Percentiles rank a stretch among this genome's conserved stretches.
Evolutionary conservation across 2,113 vertebrate species (phyloP).

Genomic region (Tetrao urogallus): DNA sequence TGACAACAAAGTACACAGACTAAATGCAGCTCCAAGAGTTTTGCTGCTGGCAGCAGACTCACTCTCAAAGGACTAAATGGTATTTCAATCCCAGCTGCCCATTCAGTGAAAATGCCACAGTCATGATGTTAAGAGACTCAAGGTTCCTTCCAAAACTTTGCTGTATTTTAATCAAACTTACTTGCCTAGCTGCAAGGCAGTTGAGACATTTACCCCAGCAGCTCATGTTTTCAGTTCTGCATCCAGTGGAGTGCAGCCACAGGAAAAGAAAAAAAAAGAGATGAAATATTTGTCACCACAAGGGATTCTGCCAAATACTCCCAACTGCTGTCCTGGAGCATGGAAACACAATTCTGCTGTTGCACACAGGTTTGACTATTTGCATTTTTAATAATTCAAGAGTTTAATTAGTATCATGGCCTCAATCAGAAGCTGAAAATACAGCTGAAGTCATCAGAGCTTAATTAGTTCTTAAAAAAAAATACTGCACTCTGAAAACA

Average conservation of each 20-base stretch:
- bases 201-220: neutral
- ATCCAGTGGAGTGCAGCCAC: neutral
- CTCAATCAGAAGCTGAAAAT: constrained; percentile 77
- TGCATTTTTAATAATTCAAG: constrained; percentile 79
- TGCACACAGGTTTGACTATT: constrained; percentile 67
- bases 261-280: neutral
- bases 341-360: constrained; percentile 31
- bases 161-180: constrained; percentile 27
- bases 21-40: neutral
- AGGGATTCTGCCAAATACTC: constrained; percentile 11
- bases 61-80: neutral
- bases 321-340: constrained; percentile 5
- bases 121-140: neutral
- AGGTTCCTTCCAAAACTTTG: neutral
- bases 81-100: constrained; percentile 26
- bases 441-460: constrained; percentile 78
- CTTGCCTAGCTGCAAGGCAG: constrained; percentile 2
- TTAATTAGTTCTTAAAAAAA: constrained; percentile 72
- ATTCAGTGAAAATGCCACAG: constrained; percentile 20
- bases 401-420: constrained; percentile 78
- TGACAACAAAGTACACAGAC: neutral
- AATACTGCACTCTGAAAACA: constrained; percentile 34
- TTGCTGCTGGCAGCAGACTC: neutral
- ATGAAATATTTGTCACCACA: neutral
- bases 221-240: neutral